These are phyloP conservation scores for rabbit (Oryctolagus cuniculus) DNA, from an alignment of 2,113 vertebrate genomes.

Conservation along the genomic window mOryCun1.1 NC_091436.1:109295501-109296000, in stretches of 20 bases:
- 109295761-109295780: not conserved
- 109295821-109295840: not conserved
- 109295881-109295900: not conserved
- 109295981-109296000: not conserved
- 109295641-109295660: not conserved
- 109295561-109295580: not conserved
- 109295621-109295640: not conserved
- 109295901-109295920: not conserved
- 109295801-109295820: constrained; percentile 4
- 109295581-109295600: not conserved
- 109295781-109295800: constrained; percentile 30
- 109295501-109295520: not conserved
- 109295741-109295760: not conserved
- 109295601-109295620: not conserved
- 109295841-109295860: not conserved
- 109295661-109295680: not conserved
- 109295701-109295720: not conserved
- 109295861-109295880: not conserved
- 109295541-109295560: not conserved
- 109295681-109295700: not conserved
- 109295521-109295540: not conserved
- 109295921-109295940: constrained; percentile 2
- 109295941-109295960: not conserved
- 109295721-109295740: not conserved
- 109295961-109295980: not conserved